Base-by-base conservation (phyloP, 2,797 vertebrate genomes). In the Sciurus vulgaris region DNA sequence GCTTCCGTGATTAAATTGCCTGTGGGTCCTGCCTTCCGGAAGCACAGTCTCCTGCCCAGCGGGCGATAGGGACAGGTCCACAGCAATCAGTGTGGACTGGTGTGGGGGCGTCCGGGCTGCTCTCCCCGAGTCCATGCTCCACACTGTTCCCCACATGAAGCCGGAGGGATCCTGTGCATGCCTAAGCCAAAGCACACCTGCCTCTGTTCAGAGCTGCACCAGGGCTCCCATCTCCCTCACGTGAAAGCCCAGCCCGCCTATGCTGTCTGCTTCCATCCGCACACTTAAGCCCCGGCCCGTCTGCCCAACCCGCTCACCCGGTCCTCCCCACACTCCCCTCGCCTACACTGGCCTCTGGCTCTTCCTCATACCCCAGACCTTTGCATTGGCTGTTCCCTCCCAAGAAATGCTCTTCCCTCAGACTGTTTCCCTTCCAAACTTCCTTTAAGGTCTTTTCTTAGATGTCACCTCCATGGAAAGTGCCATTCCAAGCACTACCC, bases 71-170 rank as follows among this genome's bases (percentile, higher is more conserved):
- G 38, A 20, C 24, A 17, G 17, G 54, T 22, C 17, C 1, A n/a
- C 22, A 3, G 51, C 49, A 0, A 9, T 17, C 1, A 0, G 28
- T 2, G 17, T 33, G 4, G 13, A 5, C 30, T 38, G 38, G 38
- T 38, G 38, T 38, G 38, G 38, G 38, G 38, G 38, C 3, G 38
- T 38, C 38, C n/a, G 30, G 28, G 1, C n/a, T 30, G 26, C 38
- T 41, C 54, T 38, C 44, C 56, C 17, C 3, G 15, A 28, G 15
- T 12, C 67, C 28, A 12, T 20, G 33, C 4, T 59, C 72, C 17
- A 2, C 38, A 17, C 4, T 22, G 28, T 33, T 9, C n/a, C 33
- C 79, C 51, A 17, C 20, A 22, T 2, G n/a, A 82, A 85, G 59
- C 56, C 41, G 7, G 41, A 59, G 15, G 33, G 44, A 18, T 0